These are phyloP conservation scores for Adelges cooleyi DNA, from an alignment of 1,140 invertebrate genomes.

Conservation along the genomic window DNA sequence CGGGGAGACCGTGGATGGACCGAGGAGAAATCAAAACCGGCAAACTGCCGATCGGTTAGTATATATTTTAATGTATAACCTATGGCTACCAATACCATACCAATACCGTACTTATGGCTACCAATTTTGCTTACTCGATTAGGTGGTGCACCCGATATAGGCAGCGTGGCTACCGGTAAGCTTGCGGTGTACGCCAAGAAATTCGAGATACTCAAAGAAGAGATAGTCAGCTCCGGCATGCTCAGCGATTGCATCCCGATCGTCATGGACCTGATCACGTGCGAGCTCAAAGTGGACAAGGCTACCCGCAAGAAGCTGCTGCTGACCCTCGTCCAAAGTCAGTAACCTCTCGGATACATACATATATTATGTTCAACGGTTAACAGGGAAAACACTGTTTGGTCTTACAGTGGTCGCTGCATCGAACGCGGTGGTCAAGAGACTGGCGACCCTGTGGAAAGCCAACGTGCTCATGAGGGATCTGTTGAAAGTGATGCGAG, in stretches of 20 bases:
- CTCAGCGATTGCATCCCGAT: constrained; percentile 1
- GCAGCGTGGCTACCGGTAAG: neutral
- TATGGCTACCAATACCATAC: too few species aligned
- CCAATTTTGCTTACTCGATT: too few species aligned
- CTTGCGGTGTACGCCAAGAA: constrained; percentile 3
- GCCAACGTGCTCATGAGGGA: neutral
- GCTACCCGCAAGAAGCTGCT: neutral
- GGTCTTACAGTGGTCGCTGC: neutral
- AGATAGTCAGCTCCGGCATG: neutral
- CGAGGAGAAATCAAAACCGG: too few species aligned
- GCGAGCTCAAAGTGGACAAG: neutral
- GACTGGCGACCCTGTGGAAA: neutral
- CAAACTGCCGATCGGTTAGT: too few species aligned
- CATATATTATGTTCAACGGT: too few species aligned
- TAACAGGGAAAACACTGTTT: neutral
- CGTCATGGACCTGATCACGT: neutral
- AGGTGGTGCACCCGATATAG: too few species aligned
- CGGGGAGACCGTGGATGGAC: too few species aligned
- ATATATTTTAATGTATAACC: too few species aligned
- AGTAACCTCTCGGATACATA: neutral
- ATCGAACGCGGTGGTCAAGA: neutral
- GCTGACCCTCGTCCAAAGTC: neutral
- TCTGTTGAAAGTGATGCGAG: constrained; percentile 2
- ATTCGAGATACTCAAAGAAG: constrained; percentile 10
- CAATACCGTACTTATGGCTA: too few species aligned